Percentiles rank a stretch among this genome's conserved stretches.
Conservation (phyloP, 2,888 invertebrate species). For the Parthenolecanium corni region DNA sequence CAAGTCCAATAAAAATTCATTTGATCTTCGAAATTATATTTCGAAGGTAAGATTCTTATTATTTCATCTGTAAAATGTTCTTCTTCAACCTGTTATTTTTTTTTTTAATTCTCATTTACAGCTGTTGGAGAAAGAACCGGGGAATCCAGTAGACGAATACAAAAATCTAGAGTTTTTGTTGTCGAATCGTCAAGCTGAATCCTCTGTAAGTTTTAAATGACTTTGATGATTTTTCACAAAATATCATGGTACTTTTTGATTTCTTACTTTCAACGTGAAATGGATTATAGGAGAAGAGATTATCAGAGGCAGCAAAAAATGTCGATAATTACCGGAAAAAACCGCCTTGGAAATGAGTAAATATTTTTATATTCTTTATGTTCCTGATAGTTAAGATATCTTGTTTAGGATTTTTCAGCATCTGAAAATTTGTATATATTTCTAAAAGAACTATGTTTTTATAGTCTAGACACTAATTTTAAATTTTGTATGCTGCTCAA, state of each 20-base stretch:
- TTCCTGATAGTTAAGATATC: no score
- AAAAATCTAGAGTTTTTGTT: not conserved
- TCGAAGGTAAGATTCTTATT: no score
- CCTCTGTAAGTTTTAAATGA: not conserved
- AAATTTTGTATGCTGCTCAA: no score
- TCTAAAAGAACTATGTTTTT: no score
- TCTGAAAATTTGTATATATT: no score
- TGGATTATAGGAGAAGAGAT: not conserved
- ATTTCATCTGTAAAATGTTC: no score
- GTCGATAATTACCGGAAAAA: constrained; percentile 2
- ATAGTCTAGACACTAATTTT: no score
- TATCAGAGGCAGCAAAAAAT: not conserved
- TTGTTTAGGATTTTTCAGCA: no score
- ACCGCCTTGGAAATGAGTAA: constrained; percentile 18
- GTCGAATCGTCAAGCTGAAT: not conserved
- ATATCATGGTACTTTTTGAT: no score
- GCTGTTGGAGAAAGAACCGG: constrained; percentile 12
- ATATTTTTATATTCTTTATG: not conserved
- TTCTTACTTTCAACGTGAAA: no score
- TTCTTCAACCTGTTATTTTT: not conserved
- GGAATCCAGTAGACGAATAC: constrained; percentile 6
- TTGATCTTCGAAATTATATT: no score
- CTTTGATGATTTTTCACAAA: not conserved
- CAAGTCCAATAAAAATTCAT: no score
- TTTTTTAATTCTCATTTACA: not conserved